These are phyloP conservation scores for Drosophila rellima DNA, from an alignment of 2,888 invertebrate species.

Conservation along the genomic window DNA sequence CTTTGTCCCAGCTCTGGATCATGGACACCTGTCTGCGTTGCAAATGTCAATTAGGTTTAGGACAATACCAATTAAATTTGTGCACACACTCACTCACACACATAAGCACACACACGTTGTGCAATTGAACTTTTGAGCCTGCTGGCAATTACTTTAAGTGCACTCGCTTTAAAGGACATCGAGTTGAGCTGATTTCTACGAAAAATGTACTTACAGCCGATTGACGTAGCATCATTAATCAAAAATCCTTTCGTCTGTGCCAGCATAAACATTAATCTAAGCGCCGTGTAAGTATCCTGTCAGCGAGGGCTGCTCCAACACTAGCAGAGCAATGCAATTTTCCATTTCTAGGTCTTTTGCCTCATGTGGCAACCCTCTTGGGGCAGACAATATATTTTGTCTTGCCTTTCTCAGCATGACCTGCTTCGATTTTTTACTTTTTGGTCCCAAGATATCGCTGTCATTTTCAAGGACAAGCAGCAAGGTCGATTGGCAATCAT, in stretches of 20 bases:
- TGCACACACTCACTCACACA: constrained; percentile 13
- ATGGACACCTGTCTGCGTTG: constrained; percentile 66
- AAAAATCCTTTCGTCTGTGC: constrained; percentile 72
- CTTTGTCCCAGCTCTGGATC: constrained; percentile 25
- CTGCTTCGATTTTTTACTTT: constrained; percentile 7
- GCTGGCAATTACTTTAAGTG: constrained; percentile 61
- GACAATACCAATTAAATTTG: constrained; percentile 69
- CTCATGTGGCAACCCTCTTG: constrained; percentile 7
- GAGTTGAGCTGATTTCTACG: constrained; percentile 24
- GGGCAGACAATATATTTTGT: constrained; percentile 21
- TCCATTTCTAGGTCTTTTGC: not conserved
- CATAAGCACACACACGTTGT: constrained; percentile 21
- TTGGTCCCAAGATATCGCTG: constrained; percentile 18
- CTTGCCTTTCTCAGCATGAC: constrained; percentile 6
- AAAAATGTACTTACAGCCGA: constrained; percentile 38
- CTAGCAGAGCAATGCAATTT: not conserved
- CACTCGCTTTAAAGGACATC: constrained; percentile 37
- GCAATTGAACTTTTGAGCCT: constrained; percentile 38
- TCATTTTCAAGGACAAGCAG: constrained; percentile 48
- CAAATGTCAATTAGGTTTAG: constrained; percentile 71
- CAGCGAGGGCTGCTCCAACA: constrained; percentile 20
- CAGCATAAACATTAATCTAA: constrained; percentile 73
- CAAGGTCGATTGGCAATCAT: constrained; percentile 58
- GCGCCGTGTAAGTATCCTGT: constrained; percentile 18
- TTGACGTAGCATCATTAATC: constrained; percentile 70